Evolutionary conservation across 1,140 invertebrate species (phyloP), one percentile per base, ranked within the genome.

Genomic region (Heliconius eleuchia): DNA sequence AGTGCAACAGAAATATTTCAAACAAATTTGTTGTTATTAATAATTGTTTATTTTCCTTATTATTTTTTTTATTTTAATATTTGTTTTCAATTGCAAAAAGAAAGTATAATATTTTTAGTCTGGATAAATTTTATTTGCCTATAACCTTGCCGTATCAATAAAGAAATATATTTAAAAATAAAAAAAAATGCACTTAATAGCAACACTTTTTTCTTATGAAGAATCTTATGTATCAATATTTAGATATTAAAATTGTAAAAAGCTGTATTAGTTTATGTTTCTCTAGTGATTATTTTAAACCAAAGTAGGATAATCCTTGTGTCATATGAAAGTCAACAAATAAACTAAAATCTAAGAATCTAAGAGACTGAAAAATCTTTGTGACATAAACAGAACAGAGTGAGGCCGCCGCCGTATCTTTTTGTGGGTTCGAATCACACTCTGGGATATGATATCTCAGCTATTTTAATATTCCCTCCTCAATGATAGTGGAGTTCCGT

Each of bases 281-380:
- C n/a, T 13, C 60, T 66, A 66, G 23, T 30, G 60, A 66, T 66
- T 71, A 71, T 19, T 42, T 71, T 27, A 77, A 77, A 72, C 76
- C 27, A 50, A 77, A 37, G 42, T 77, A 79, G 60, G 71, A 82
- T 74, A 85, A 80, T 80, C 52, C 46, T 71, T 78, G 2, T 71
- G 66, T 78, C 60, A 66, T 66, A 30, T 27, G 60, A 66, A 66
- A 66, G 60, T 66, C 60, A 66, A 66, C 27, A 66, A 6, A 66
- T 66, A 2, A 27, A 23, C 11, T 66, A 11, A 66, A 11, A n/a
- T 23, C 4, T 23, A 23, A 23, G 23, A 23, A 66, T 11, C 23
- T 66, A 13, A 66, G 23, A 27, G 57, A 66, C 16, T 23, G 55
- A n/a, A 55, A 55, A 55, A 57, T 55, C 52, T 55, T 18, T 6